These are phyloP conservation scores for Marisa cornuarietis DNA, from an alignment of 1,140 invertebrate genomes.

Conservation along the genomic window DNA sequence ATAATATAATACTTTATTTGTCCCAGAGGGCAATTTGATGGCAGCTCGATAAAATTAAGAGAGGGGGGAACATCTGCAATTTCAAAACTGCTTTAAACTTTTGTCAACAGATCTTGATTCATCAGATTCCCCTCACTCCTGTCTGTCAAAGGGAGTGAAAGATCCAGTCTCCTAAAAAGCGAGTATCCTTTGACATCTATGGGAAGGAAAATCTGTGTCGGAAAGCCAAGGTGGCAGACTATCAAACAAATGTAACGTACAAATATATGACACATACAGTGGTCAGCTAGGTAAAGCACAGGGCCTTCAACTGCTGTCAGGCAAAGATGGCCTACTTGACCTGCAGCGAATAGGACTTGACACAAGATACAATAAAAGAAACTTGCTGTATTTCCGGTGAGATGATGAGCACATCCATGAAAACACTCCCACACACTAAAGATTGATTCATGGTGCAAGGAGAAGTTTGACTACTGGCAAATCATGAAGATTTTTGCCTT, in stretches of 20 bases:
- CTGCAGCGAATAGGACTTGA: constrained; percentile 33
- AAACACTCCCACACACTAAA: too few species aligned
- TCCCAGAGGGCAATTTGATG: too few species aligned
- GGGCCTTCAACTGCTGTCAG: constrained; percentile 49
- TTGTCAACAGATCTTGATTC: constrained; percentile 23
- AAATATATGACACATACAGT: constrained; percentile 38
- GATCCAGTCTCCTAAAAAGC: constrained; percentile 55
- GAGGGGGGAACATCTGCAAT: not conserved
- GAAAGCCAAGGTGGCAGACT: constrained; percentile 35
- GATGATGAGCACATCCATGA: not conserved
- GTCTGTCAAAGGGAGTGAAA: constrained; percentile 48
- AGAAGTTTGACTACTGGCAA: not conserved
- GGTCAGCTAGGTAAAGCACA: constrained; percentile 45
- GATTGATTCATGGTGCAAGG: too few species aligned
- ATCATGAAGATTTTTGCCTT: too few species aligned
- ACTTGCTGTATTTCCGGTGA: constrained; percentile 53
- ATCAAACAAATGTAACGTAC: constrained; percentile 14
- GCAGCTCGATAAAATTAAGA: too few species aligned
- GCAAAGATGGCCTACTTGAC: constrained; percentile 47
- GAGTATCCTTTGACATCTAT: constrained; percentile 57
- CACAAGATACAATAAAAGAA: constrained; percentile 31
- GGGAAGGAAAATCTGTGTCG: constrained; percentile 55
- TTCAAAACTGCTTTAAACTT: not conserved
- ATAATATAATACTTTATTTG: too few species aligned
- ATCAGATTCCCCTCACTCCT: constrained; percentile 40